Conservation (phyloP, 2,888 invertebrate genomes). For the Harpalus rubripes region DNA sequence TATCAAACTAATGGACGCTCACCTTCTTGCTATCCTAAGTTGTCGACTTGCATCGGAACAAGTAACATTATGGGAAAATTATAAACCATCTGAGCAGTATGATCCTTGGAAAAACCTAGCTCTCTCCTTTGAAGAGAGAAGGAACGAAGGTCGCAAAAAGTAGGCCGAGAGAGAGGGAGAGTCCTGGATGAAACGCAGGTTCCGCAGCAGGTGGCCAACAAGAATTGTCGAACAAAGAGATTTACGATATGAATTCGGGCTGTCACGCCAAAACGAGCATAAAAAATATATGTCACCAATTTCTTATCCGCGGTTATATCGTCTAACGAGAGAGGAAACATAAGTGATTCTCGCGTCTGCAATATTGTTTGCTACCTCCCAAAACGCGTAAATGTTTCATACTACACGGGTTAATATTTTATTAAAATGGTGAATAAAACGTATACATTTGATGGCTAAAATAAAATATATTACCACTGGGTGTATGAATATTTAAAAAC, state of each 20-base stretch:
- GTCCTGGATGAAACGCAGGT: slow-evolving; percentile 50
- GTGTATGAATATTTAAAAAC: slow-evolving; percentile 62
- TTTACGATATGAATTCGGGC: slow-evolving; percentile 66
- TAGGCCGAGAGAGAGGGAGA: slow-evolving; percentile 14
- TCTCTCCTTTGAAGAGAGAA: slow-evolving; percentile 5
- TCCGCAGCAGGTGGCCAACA: slow-evolving; percentile 67
- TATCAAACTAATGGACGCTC: neutral
- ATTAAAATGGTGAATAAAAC: slow-evolving; percentile 55
- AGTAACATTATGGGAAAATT: neutral
- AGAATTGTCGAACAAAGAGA: slow-evolving; percentile 68
- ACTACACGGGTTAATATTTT: slow-evolving; percentile 51
- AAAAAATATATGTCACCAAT: slow-evolving; percentile 67
- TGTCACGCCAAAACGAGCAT: slow-evolving; percentile 66
- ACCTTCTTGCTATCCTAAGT: neutral
- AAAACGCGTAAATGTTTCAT: slow-evolving; percentile 27
- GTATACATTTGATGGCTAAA: slow-evolving; percentile 44
- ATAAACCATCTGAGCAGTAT: slow-evolving; percentile 7
- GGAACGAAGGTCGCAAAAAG: slow-evolving; percentile 34
- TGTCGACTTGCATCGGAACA: neutral
- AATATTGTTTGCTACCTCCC: neutral
- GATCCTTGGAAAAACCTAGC: neutral
- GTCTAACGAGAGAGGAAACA: slow-evolving; percentile 53
- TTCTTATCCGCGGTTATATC: slow-evolving; percentile 62
- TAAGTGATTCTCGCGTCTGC: slow-evolving; percentile 23
- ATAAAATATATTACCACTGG: slow-evolving; percentile 61